These are phyloP conservation scores for Callosobruchus maculatus DNA, from an alignment of 2,888 invertebrate genomes.

Conservation along the genomic window DNA sequence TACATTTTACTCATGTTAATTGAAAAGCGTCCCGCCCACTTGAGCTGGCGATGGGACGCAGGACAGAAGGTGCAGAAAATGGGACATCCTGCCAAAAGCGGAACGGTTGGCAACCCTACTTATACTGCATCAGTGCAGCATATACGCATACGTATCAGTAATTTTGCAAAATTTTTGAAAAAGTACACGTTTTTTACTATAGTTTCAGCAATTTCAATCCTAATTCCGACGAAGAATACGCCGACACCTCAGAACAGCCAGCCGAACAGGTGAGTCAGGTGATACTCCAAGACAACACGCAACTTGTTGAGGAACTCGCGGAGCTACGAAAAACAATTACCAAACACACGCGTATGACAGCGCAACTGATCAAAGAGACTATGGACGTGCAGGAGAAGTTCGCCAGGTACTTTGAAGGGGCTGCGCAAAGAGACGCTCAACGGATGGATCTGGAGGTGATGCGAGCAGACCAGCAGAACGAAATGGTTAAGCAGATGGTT, in stretches of 20 bases:
- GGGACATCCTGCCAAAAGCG: no score
- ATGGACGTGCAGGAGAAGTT: conserved; percentile 16
- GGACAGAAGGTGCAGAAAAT: no score
- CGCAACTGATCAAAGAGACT: conserved; percentile 11
- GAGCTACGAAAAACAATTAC: conserved; percentile 13
- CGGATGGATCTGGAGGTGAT: conserved; percentile 16
- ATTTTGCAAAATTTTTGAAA: no score
- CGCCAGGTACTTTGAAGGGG: conserved; percentile 14
- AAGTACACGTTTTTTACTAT: neutral
- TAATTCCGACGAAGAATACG: neutral
- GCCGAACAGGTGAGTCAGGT: conserved; percentile 4
- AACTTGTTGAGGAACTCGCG: conserved; percentile 12
- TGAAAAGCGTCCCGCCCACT: no score
- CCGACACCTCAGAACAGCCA: neutral
- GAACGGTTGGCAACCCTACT: no score
- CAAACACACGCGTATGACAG: conserved; percentile 12
- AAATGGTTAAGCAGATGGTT: conserved; percentile 22
- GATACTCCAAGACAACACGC: conserved; percentile 13
- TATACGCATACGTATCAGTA: no score
- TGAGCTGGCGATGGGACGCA: no score
- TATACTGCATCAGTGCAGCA: no score
- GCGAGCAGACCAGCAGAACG: conserved; percentile 19
- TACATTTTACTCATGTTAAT: no score
- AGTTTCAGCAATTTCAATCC: neutral
- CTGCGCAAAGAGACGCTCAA: conserved; percentile 14